phyloP scores from a whole-genome alignment of 2,888 invertebrate species.

The Aricia artaxerxes region DNA sequence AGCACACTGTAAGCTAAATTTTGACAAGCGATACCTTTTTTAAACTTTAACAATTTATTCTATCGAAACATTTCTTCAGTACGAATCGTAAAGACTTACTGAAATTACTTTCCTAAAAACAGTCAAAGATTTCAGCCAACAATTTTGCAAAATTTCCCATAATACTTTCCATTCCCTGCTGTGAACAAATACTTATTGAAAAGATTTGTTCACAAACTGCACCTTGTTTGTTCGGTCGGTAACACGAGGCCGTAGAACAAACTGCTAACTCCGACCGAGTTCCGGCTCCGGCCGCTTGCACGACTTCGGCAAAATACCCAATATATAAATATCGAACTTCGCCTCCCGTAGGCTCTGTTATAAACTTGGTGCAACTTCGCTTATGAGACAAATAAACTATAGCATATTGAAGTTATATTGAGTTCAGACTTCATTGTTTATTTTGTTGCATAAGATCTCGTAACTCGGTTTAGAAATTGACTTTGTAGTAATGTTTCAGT shows the following conservation, averaged over 20 bases:
- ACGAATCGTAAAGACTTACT: too few relatives aligned
- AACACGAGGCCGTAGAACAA: not conserved
- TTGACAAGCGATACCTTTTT: too few relatives aligned
- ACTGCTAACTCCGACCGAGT: not conserved
- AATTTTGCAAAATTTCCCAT: too few relatives aligned
- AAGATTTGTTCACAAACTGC: not conserved
- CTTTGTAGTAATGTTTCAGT: not conserved
- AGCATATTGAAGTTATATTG: not conserved
- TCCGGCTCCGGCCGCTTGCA: not conserved
- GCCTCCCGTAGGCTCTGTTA: not conserved
- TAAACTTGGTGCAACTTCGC: not conserved
- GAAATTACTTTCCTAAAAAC: too few relatives aligned
- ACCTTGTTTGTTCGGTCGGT: not conserved
- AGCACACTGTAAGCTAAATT: too few relatives aligned
- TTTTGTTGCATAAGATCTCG: not conserved
- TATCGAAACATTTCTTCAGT: too few relatives aligned
- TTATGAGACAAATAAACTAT: not conserved
- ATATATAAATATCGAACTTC: slow-evolving; percentile 11
- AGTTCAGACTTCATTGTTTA: not conserved
- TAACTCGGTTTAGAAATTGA: not conserved
- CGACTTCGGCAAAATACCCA: not conserved
- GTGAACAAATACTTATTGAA: not conserved
- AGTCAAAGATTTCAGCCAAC: too few relatives aligned
- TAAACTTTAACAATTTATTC: too few relatives aligned
- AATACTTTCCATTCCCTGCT: too few relatives aligned